Base-by-base conservation (phyloP, 2,888 invertebrate genomes). In the Trisateles emortualis region DNA sequence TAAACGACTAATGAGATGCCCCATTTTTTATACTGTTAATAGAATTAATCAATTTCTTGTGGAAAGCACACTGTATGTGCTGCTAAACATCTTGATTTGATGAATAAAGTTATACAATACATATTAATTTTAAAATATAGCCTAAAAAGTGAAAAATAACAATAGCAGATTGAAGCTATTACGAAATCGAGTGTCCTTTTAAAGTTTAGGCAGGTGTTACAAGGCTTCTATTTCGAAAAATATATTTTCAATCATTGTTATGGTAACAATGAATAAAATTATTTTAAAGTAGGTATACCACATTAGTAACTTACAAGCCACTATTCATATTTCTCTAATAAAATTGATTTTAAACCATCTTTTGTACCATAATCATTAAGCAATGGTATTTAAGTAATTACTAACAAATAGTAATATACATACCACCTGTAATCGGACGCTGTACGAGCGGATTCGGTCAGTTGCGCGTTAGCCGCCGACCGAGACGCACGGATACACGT, bases 281-380 rank as follows among this genome's bases (percentile, higher is more conserved):
- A 26, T 26, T 8, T 26, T 26, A 26, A 22, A 26, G 26, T 36
- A 49, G 29, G 8, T 17, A 40, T 30, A 52, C 6, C 46, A 62
- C 54, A 66, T 45, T 52, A 11, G 4, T 24, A 66, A 50, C 52
- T 26, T 3, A 26, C 59, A 46, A 29, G 22, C 51, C 56, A 35
- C 47, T 29, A 16, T 48, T 52, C 48, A 43, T 64, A 41, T 59
- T 49, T 53, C 35, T 22, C 44, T 60, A 64, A 64, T 67, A 70
- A 49, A 58, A 39, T 41, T 71, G 49, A 61, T 59, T 61, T 58
- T 60, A 52, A 47, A 42, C 45, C 44, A 46, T 44, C 47, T 40
- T 71, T 69, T 71, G 68, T 69, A 69, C 68, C 68, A 64, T 54
- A 61, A 58, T 55, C 62, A 64, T 58, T 10, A 32, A n/a, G 9